Evolutionary conservation across 2,888 invertebrate species (phyloP).

Genomic region (Spodoptera littoralis): DNA sequence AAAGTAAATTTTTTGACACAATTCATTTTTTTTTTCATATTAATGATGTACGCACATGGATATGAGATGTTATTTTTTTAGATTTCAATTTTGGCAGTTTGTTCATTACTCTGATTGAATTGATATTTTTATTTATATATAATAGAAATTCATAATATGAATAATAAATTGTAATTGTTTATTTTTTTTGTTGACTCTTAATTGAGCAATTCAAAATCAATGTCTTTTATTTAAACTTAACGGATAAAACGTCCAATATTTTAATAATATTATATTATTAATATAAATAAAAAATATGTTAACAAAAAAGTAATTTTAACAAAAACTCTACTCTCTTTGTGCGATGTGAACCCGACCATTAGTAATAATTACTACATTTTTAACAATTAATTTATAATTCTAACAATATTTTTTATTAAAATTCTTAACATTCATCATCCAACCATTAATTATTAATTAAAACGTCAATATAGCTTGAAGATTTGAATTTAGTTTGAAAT

Average conservation of each 20-base stretch:
- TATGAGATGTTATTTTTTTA: slow-evolving; percentile 50
- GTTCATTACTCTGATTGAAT: slow-evolving; percentile 46
- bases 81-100: slow-evolving; percentile 71
- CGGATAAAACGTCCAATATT: slow-evolving; percentile 8
- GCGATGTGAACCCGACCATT: slow-evolving; percentile 83
- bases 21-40: slow-evolving; percentile 52
- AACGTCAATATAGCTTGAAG: slow-evolving; percentile 72
- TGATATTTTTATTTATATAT: slow-evolving; percentile 7
- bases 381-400: slow-evolving; percentile 75
- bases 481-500: slow-evolving; percentile 37
- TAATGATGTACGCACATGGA: slow-evolving; percentile 33
- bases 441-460: slow-evolving; percentile 73
- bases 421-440: slow-evolving; percentile 72
- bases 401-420: slow-evolving; percentile 62
- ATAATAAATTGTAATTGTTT: neutral
- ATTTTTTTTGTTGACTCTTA: slow-evolving; percentile 40
- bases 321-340: slow-evolving; percentile 79
- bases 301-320: slow-evolving; percentile 23
- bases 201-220: slow-evolving; percentile 54
- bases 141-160: no score
- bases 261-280: slow-evolving; percentile 6
- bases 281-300: slow-evolving; percentile 18
- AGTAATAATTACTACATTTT: slow-evolving; percentile 74
- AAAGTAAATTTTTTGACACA: slow-evolving; percentile 68
- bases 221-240: slow-evolving; percentile 9